Percentiles rank a stretch among this genome's conserved stretches.
These are phyloP conservation scores for Amiota communis DNA, from an alignment of 2,888 invertebrate species.

Conservation along the genomic window DNA sequence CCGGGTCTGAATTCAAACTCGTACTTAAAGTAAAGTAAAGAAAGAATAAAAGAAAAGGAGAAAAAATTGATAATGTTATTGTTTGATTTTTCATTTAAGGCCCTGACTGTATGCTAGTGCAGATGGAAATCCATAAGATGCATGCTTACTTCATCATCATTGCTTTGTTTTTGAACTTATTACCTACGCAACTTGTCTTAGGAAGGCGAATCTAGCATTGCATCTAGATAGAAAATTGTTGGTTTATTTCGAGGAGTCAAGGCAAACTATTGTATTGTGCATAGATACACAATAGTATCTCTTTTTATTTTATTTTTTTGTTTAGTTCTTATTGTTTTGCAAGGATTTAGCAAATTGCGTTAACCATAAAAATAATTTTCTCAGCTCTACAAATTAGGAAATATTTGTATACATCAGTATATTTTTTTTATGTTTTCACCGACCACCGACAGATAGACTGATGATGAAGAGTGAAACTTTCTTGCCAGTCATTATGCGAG, in stretches of 20 bases:
- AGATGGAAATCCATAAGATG: conserved; percentile 10
- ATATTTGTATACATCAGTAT: not conserved
- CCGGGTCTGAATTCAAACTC: not conserved
- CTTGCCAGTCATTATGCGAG: not conserved
- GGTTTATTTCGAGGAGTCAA: conserved; percentile 2
- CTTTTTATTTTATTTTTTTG: not conserved
- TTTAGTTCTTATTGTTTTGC: not conserved
- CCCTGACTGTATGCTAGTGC: not conserved
- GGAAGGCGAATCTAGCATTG: not conserved
- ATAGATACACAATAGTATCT: not conserved
- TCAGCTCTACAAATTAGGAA: conserved; percentile 24
- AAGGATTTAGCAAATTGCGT: conserved; percentile 28
- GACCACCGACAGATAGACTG: not conserved
- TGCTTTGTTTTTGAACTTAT: conserved; percentile 13
- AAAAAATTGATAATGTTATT: conserved; percentile 26
- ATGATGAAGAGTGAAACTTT: not conserved
- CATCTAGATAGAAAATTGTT: conserved; percentile 4
- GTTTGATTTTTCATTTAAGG: conserved; percentile 25
- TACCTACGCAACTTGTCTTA: conserved; percentile 18
- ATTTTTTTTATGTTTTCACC: conserved; percentile 6
- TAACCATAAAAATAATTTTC: conserved; percentile 29
- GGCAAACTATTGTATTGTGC: not conserved
- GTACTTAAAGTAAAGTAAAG: too few relatives aligned
- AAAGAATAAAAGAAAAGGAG: conserved; percentile 24
- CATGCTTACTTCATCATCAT: not conserved